Evolutionary conservation across 2,113 vertebrate genomes (phyloP).

Genomic region (Salvator merianae): DNA sequence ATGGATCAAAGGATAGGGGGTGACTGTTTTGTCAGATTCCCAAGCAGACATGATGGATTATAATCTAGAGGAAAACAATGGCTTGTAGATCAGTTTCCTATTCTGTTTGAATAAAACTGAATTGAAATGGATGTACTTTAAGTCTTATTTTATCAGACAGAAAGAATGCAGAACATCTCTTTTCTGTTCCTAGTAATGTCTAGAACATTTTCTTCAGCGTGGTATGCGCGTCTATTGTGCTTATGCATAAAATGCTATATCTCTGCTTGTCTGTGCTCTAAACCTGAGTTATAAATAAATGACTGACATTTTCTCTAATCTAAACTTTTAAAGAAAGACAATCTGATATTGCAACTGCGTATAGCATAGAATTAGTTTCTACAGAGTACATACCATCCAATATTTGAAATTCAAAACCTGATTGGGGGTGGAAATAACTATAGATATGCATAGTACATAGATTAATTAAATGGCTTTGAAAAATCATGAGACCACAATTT

Average conservation of each 20-base stretch:
- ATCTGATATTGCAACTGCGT: background rate
- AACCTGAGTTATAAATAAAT: conserved; percentile 1
- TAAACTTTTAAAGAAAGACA: conserved; percentile 9
- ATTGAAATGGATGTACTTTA: background rate
- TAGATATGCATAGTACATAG: too few relatives aligned
- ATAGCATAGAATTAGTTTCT: too few relatives aligned
- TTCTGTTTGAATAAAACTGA: conserved; percentile 5
- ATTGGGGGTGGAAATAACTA: too few relatives aligned
- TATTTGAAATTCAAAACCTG: too few relatives aligned
- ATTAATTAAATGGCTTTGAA: too few relatives aligned
- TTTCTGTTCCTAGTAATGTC: background rate
- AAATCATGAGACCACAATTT: too few relatives aligned
- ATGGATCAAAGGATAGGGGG: too few relatives aligned
- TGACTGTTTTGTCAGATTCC: too few relatives aligned
- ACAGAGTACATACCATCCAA: too few relatives aligned
- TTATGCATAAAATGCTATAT: background rate
- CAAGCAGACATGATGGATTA: too few relatives aligned
- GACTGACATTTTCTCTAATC: background rate
- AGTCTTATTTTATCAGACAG: background rate
- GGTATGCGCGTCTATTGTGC: background rate
- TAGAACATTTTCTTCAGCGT: background rate
- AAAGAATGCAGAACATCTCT: background rate
- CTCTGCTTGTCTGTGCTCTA: background rate
- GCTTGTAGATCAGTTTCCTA: background rate
- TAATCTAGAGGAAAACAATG: too few relatives aligned